A percentile compares a stretch with the other conserved stretches of the same genome.
phyloP scores from a whole-genome alignment of 2,797 vertebrate genomes.

The Ptychobarbus kaznakovi region DNA sequence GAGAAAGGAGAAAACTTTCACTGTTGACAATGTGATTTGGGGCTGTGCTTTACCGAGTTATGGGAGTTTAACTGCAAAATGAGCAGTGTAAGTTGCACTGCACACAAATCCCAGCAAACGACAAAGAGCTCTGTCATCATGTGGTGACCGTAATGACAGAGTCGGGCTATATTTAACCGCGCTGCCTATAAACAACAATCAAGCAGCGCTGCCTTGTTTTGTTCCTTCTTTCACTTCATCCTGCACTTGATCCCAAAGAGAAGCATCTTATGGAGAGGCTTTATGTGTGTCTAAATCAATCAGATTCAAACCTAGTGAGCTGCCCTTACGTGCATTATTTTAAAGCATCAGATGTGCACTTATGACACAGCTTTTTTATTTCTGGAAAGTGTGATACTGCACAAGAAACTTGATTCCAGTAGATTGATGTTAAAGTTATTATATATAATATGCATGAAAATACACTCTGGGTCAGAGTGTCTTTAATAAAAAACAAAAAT shows the following conservation, averaged over 20 bases:
- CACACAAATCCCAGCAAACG: slow-evolving; percentile 65
- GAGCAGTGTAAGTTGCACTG: slow-evolving; percentile 64
- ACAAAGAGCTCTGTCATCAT: slow-evolving; percentile 62
- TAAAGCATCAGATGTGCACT: background rate
- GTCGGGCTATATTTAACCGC: slow-evolving; percentile 71
- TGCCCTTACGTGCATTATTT: background rate
- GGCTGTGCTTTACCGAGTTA: slow-evolving; percentile 61
- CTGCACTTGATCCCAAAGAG: background rate
- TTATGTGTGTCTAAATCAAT: background rate
- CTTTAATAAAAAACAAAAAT: background rate
- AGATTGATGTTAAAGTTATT: background rate
- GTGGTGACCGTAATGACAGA: slow-evolving; percentile 75
- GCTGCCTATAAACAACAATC: slow-evolving; percentile 70
- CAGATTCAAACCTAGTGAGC: background rate
- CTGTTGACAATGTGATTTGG: slow-evolving; percentile 39
- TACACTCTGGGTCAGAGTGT: background rate
- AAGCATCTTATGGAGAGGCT: background rate
- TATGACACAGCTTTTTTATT: background rate
- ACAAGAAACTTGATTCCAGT: background rate
- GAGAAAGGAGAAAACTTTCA: slow-evolving; percentile 41
- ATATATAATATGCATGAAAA: background rate
- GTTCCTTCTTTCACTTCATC: slow-evolving; percentile 29
- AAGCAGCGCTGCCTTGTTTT: slow-evolving; percentile 62
- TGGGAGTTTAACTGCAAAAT: slow-evolving; percentile 65
- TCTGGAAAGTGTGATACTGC: background rate